These are phyloP conservation scores for Dorcus hopei DNA, from an alignment of 2,888 invertebrate genomes.

Conservation along the genomic window DNA sequence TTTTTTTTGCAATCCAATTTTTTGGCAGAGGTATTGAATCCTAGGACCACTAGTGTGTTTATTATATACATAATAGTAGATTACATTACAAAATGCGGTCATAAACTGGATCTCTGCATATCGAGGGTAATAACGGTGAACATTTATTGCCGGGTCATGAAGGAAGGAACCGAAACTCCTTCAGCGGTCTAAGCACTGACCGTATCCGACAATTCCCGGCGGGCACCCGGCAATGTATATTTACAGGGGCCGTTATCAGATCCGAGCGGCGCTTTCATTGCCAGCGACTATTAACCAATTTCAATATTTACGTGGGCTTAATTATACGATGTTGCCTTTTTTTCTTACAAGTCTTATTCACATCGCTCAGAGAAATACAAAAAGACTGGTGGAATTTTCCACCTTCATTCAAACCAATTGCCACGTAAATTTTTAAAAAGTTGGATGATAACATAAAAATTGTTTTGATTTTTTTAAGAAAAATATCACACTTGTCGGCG, in stretches of 20 bases:
- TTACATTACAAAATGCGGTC: conserved; percentile 1
- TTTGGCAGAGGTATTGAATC: background rate
- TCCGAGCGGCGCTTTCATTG: conserved; percentile 23
- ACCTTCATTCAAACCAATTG: too few relatives aligned
- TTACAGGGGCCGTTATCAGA: conserved; percentile 23
- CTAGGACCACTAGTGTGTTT: background rate
- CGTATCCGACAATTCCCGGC: conserved; percentile 19
- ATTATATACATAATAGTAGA: background rate
- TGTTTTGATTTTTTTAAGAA: too few relatives aligned
- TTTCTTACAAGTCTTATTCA: conserved; percentile 1
- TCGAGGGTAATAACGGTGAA: conserved; percentile 24
- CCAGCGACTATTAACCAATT: conserved; percentile 20
- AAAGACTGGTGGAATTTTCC: too few relatives aligned
- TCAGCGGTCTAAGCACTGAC: conserved; percentile 20
- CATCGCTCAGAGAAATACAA: too few relatives aligned
- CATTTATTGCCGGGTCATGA: conserved; percentile 20
- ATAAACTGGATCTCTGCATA: conserved; percentile 25
- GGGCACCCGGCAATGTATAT: conserved; percentile 20
- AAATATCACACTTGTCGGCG: too few relatives aligned
- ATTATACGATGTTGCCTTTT: conserved; percentile 16
- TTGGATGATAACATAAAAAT: too few relatives aligned
- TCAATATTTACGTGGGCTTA: conserved; percentile 26
- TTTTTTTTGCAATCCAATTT: background rate
- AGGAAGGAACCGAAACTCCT: conserved; percentile 24
- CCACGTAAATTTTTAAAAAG: too few relatives aligned